Evolutionary conservation across 2,797 vertebrate genomes (phyloP).

Genomic region (Bradypodion ventrale): DNA sequence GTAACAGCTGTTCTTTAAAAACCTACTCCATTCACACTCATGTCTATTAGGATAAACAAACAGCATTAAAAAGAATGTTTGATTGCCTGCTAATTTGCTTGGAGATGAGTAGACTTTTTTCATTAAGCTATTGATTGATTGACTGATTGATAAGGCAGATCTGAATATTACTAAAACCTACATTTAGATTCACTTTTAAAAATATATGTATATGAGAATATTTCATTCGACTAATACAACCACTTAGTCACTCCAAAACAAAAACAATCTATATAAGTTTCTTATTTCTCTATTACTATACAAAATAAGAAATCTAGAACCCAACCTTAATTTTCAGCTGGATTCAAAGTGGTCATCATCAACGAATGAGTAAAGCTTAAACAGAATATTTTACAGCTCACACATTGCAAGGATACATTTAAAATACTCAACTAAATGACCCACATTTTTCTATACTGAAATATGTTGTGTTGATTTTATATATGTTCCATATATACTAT

Average conservation of each 20-base stretch:
- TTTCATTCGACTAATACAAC: neutral
- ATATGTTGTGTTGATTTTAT: neutral
- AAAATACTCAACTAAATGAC: neutral
- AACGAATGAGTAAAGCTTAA: neutral
- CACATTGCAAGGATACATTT: neutral
- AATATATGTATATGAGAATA: neutral
- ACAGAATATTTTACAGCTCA: neutral
- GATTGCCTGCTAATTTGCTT: neutral
- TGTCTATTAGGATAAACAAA: slow-evolving; percentile 15
- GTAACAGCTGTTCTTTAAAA: slow-evolving; percentile 18
- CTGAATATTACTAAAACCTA: neutral
- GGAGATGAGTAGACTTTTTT: neutral
- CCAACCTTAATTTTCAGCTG: no score
- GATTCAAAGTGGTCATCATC: neutral
- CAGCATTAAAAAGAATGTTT: neutral
- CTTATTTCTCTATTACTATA: neutral
- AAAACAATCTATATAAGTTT: neutral
- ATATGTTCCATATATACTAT: neutral
- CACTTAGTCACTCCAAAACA: neutral
- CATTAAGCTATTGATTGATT: neutral
- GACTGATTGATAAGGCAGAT: neutral
- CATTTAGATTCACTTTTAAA: neutral
- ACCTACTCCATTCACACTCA: slow-evolving; percentile 25
- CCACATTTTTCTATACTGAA: neutral
- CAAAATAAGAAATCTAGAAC: neutral